These are phyloP conservation scores for Diorhabda elongata DNA, from an alignment of 1,140 invertebrate species.

Conservation along the genomic window DNA sequence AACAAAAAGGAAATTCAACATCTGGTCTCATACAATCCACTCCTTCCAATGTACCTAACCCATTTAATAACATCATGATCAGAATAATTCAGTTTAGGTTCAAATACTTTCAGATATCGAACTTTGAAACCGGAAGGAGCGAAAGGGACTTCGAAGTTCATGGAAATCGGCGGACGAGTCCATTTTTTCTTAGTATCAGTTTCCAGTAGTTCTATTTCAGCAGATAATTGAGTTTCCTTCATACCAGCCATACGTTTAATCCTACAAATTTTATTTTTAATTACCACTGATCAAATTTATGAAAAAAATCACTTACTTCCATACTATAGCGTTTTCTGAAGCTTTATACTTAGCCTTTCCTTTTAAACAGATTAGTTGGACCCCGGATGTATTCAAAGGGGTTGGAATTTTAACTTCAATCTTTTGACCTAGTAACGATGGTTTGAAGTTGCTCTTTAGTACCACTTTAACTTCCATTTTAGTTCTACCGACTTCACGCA, in stretches of 20 bases:
- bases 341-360: slow-evolving; percentile 99
- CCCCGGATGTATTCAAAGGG: slow-evolving; percentile 96
- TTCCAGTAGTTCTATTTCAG: slow-evolving; percentile 98
- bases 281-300: no score
- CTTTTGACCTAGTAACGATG: slow-evolving; percentile 96
- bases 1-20: slow-evolving; percentile 62
- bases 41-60: slow-evolving; percentile 99
- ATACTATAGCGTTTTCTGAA: slow-evolving; percentile 99
- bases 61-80: slow-evolving; percentile 99
- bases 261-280: slow-evolving; percentile 49
- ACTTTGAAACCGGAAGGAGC: slow-evolving; percentile 99
- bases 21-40: slow-evolving; percentile 97
- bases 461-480: slow-evolving; percentile 99
- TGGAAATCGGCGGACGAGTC: slow-evolving; percentile 99
- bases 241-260: slow-evolving; percentile 99
- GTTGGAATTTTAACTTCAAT: slow-evolving; percentile 99
- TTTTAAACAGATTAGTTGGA: slow-evolving; percentile 98
- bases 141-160: slow-evolving; percentile 99
- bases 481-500: slow-evolving; percentile 94
- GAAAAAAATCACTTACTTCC: slow-evolving; percentile 75
- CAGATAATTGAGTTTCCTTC: slow-evolving; percentile 99
- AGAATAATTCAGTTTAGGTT: slow-evolving; percentile 99
- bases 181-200: slow-evolving; percentile 99
- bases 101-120: slow-evolving; percentile 98
- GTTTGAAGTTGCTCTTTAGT: slow-evolving; percentile 99